A percentile compares a stretch with the other conserved stretches of the same genome.
phyloP scores from a whole-genome alignment of 2,888 invertebrate genomes.

The Agriopis leucophaearia region DNA sequence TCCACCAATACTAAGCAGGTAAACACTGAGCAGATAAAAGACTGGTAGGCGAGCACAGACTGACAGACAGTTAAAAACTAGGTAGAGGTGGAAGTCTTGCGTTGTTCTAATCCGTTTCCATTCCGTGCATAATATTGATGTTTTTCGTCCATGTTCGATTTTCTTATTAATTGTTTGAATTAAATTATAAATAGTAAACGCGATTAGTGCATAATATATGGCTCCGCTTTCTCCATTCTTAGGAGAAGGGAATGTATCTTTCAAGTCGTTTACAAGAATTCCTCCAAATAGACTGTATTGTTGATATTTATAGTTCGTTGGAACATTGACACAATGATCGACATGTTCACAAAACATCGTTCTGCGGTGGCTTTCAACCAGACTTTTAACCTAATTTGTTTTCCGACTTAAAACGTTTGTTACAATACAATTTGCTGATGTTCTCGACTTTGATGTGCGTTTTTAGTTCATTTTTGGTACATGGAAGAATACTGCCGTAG shows the following conservation, averaged over 20 bases:
- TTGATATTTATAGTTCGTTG: conserved; percentile 45
- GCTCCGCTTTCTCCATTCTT: neutral
- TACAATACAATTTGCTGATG: conserved; percentile 65
- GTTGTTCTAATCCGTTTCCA: too few species aligned
- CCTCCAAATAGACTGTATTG: conserved; percentile 22
- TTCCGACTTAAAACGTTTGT: conserved; percentile 61
- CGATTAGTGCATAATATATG: neutral
- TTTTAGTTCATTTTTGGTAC: conserved; percentile 43
- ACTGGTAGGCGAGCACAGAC: too few species aligned
- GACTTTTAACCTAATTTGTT: conserved; percentile 67
- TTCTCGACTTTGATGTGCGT: conserved; percentile 62
- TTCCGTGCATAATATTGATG: too few species aligned
- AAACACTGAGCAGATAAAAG: too few species aligned
- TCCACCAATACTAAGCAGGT: too few species aligned
- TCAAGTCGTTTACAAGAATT: conserved; percentile 28
- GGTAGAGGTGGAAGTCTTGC: too few species aligned
- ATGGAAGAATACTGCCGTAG: conserved; percentile 17
- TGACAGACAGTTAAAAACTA: too few species aligned
- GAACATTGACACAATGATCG: conserved; percentile 67
- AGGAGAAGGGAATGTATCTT: conserved; percentile 14
- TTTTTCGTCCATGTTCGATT: too few species aligned
- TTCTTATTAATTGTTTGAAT: too few species aligned
- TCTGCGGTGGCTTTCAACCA: conserved; percentile 69
- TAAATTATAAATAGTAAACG: too few species aligned
- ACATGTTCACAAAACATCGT: conserved; percentile 76